phyloP scores from a whole-genome alignment of 64 coral and sea anemone species.

The Hydrozoanthus tunicans region DNA sequence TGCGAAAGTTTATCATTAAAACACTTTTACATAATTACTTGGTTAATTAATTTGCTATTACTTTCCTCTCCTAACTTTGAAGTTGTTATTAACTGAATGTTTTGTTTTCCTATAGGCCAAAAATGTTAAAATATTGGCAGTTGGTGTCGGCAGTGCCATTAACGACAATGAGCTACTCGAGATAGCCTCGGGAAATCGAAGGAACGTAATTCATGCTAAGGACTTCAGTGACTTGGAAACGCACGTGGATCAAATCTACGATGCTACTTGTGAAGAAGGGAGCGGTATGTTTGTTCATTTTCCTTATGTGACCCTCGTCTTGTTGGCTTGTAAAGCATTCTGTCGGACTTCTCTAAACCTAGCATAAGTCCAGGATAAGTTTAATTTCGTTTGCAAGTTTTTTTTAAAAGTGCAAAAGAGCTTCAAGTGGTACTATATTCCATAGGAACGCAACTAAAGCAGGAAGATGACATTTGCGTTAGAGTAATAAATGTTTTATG shows the following conservation, averaged over 20 bases:
- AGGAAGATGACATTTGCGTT: too few relatives aligned
- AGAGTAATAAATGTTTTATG: too few relatives aligned
- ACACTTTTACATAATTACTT: too few relatives aligned
- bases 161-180: constrained; percentile 27
- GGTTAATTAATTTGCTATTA: not conserved
- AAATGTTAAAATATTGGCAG: constrained; percentile 43
- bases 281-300: not conserved
- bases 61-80: not conserved
- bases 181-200: constrained; percentile 45
- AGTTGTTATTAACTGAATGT: not conserved
- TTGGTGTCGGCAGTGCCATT: constrained; percentile 34
- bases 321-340: not conserved
- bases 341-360: too few relatives aligned
- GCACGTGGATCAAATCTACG: constrained; percentile 41
- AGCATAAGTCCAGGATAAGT: too few relatives aligned
- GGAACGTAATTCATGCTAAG: constrained; percentile 31
- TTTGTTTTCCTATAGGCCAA: not conserved
- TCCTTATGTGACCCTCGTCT: not conserved
- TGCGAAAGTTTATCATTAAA: too few relatives aligned
- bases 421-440: too few relatives aligned
- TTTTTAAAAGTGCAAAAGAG: too few relatives aligned
- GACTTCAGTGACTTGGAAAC: constrained; percentile 51
- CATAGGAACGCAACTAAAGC: too few relatives aligned
- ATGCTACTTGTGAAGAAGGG: constrained; percentile 20
- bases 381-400: too few relatives aligned